These are phyloP conservation scores for Achlya flavicornis DNA, from an alignment of 2,888 invertebrate genomes.

Conservation along the genomic window DNA sequence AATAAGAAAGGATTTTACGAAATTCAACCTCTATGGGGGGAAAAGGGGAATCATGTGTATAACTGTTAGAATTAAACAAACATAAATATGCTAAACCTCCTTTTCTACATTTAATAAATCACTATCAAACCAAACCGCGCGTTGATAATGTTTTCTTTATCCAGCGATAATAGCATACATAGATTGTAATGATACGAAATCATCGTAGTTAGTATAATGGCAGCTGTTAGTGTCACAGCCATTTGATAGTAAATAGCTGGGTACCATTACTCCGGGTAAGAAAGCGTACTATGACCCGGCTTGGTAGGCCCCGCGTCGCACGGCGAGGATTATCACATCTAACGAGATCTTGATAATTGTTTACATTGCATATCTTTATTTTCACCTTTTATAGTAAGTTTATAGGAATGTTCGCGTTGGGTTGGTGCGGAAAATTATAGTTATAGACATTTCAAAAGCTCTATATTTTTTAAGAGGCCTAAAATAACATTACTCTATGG, in stretches of 20 bases:
- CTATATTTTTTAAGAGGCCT: no score
- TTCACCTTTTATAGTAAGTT: not conserved
- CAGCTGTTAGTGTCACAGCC: not conserved
- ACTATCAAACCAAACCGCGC: not conserved
- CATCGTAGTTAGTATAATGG: not conserved
- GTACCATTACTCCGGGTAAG: constrained; percentile 8
- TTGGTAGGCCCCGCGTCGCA: constrained; percentile 24
- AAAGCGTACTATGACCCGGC: constrained; percentile 20
- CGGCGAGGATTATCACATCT: not conserved
- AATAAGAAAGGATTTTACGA: no score
- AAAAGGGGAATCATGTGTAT: no score
- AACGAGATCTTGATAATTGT: constrained; percentile 7
- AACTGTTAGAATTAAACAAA: no score
- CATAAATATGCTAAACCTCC: no score
- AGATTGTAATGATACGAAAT: not conserved
- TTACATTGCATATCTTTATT: not conserved
- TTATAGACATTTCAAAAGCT: not conserved
- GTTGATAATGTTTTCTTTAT: not conserved
- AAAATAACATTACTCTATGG: no score
- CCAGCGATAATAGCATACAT: not conserved
- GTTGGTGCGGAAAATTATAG: not conserved
- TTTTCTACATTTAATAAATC: not conserved
- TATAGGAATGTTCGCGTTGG: no score
- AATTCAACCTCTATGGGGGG: no score
- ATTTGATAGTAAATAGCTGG: not conserved